Percentiles rank a stretch among this genome's conserved stretches.
Conservation (phyloP, 2,888 invertebrate genomes). For the Sphinx pinastri region DNA sequence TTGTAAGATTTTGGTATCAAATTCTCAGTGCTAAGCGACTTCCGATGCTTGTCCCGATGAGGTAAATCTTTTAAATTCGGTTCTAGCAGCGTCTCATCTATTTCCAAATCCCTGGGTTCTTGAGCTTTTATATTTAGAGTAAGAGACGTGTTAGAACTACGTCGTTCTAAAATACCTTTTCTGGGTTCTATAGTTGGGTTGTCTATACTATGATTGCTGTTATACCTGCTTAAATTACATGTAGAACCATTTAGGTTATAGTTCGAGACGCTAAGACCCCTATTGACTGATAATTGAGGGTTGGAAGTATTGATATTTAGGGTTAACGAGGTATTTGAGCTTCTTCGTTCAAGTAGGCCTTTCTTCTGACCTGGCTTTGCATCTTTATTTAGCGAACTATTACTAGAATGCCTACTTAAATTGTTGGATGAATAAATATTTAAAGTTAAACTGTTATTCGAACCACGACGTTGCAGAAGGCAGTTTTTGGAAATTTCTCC, state of each 20-base stretch:
- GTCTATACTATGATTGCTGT: conserved; percentile 79
- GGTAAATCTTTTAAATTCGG: conserved; percentile 66
- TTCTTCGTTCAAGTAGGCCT: conserved; percentile 91
- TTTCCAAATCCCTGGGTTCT: conserved; percentile 76
- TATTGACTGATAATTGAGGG: conserved; percentile 75
- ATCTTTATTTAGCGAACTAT: conserved; percentile 81
- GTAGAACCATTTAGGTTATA: conserved; percentile 80
- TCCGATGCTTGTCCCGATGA: conserved; percentile 75
- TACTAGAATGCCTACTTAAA: conserved; percentile 83
- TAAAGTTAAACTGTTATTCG: conserved; percentile 93
- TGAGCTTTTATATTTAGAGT: conserved; percentile 85
- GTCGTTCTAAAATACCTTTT: conserved; percentile 88
- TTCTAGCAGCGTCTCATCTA: conserved; percentile 71
- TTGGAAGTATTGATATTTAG: conserved; percentile 85
- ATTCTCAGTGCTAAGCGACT: conserved; percentile 86
- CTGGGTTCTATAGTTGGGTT: conserved; percentile 63
- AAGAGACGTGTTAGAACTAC: conserved; percentile 92
- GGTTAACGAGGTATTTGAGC: conserved; percentile 95
- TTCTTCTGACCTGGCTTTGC: conserved; percentile 80
- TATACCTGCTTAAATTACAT: conserved; percentile 76
- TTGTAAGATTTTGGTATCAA: conserved; percentile 80
- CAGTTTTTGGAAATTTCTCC: conserved; percentile 84
- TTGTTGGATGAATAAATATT: conserved; percentile 85
- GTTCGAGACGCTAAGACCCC: conserved; percentile 78
- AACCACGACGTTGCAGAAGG: conserved; percentile 90